phyloP scores from a whole-genome alignment of 2,113 vertebrate genomes.

The Caloenas nicobarica region DNA sequence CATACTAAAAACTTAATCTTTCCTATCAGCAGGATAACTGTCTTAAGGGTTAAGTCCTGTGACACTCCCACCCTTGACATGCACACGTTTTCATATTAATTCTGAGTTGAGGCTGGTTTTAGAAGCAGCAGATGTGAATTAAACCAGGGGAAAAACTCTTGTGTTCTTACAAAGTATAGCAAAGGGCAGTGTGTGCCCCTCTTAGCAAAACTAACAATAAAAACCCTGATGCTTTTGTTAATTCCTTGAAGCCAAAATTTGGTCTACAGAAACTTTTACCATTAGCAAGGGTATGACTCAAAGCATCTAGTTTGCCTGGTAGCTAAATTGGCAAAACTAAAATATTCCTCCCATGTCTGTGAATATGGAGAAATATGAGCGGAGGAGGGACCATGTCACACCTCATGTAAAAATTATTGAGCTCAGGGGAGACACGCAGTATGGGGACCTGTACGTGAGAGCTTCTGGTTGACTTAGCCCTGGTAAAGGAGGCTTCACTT shows the following conservation, averaged over 20 bases:
- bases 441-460: neutral
- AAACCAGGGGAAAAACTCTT: neutral
- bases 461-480: neutral
- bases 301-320: neutral
- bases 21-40: neutral
- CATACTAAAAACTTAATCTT: neutral
- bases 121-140: neutral
- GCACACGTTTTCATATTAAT: neutral
- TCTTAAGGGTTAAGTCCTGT: neutral
- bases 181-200: neutral
- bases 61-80: accelerated
- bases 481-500: neutral
- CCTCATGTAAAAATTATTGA: neutral
- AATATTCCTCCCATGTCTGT: neutral
- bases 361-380: neutral
- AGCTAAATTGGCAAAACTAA: neutral
- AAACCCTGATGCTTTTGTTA: neutral
- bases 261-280: neutral
- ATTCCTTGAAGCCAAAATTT: neutral
- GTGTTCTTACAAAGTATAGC: neutral
- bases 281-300: neutral
- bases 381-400: neutral
- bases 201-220: neutral
- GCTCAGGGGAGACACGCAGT: neutral
- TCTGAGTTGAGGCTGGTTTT: neutral